Percentiles rank a stretch among this genome's conserved stretches.
Conservation (phyloP, 2,888 invertebrate genomes). For the Mesochorus sp. region DNA sequence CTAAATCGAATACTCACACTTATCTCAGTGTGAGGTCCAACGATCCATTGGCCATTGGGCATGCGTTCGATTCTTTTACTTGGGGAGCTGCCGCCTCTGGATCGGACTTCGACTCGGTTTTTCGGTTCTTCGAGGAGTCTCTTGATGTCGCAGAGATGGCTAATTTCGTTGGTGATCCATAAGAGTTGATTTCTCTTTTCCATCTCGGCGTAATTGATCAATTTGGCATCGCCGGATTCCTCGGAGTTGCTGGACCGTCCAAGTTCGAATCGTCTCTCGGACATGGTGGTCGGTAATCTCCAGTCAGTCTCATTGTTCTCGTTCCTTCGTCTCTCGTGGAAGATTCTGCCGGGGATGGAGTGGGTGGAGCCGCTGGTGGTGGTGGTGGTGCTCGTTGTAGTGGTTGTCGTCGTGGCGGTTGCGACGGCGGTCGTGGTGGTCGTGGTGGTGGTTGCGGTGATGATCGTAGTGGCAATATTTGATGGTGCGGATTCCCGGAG, state of each 20-base stretch:
- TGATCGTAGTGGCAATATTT: not conserved
- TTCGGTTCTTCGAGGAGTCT: slow-evolving; percentile 78
- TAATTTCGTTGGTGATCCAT: slow-evolving; percentile 85
- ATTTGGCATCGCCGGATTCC: slow-evolving; percentile 73
- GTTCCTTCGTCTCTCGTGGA: slow-evolving; percentile 40
- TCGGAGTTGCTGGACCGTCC: slow-evolving; percentile 72
- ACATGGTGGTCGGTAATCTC: slow-evolving; percentile 82
- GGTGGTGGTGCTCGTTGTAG: slow-evolving; percentile 26
- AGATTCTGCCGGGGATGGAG: slow-evolving; percentile 25
- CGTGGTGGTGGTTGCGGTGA: not conserved
- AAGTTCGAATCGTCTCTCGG: slow-evolving; percentile 82
- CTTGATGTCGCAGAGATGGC: slow-evolving; percentile 84
- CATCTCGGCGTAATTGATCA: slow-evolving; percentile 82
- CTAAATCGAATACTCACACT: slow-evolving; percentile 30
- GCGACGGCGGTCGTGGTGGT: not conserved
- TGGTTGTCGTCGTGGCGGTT: slow-evolving; percentile 2
- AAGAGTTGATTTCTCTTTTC: slow-evolving; percentile 84
- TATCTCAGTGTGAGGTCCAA: slow-evolving; percentile 8
- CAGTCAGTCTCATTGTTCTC: slow-evolving; percentile 78
- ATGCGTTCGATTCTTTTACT: slow-evolving; percentile 62
- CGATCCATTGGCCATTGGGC: slow-evolving; percentile 32
- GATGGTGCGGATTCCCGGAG: not conserved
- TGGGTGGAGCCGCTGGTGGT: slow-evolving; percentile 17
- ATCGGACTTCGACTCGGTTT: slow-evolving; percentile 68
- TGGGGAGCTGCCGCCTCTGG: slow-evolving; percentile 64